Conservation (phyloP, 2,113 vertebrate genomes). For the Osmerus eperlanus region DNA sequence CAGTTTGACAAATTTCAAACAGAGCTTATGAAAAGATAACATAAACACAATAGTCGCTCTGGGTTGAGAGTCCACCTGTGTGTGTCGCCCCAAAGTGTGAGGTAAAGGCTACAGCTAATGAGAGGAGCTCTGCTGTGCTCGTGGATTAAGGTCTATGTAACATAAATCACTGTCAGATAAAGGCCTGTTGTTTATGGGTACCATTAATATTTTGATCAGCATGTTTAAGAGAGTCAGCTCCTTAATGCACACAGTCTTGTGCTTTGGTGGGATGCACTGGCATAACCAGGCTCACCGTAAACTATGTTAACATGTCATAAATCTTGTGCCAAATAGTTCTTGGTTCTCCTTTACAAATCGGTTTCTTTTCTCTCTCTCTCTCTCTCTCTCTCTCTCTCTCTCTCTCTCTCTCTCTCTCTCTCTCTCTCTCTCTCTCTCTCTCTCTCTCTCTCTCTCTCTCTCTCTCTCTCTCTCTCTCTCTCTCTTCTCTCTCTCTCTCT, state of each 20-base stretch:
- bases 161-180: conserved; percentile 86
- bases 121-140: conserved; percentile 72
- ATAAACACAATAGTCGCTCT: conserved; percentile 79
- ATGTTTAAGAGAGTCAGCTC: conserved; percentile 83
- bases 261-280: conserved; percentile 68
- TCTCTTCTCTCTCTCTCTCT: too few species aligned
- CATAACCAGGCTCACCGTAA: conserved; percentile 70
- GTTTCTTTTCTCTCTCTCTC: neutral
- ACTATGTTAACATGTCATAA: conserved; percentile 81
- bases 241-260: conserved; percentile 83
- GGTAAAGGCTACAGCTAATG: conserved; percentile 82
- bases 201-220: conserved; percentile 88
- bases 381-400: conserved; percentile 52
- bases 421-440: too few species aligned
- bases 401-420: conserved; percentile 41
- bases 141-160: conserved; percentile 79
- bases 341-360: conserved; percentile 24
- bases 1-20: conserved; percentile 94
- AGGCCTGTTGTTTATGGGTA: conserved; percentile 78
- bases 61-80: conserved; percentile 85
- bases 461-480: conserved; percentile 65
- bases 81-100: conserved; percentile 79
- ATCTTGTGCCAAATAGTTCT: conserved; percentile 68
- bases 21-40: conserved; percentile 92
- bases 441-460: too few species aligned